Evolutionary conservation across 2,888 invertebrate genomes (phyloP).

Genomic region (Axea sp.): DNA sequence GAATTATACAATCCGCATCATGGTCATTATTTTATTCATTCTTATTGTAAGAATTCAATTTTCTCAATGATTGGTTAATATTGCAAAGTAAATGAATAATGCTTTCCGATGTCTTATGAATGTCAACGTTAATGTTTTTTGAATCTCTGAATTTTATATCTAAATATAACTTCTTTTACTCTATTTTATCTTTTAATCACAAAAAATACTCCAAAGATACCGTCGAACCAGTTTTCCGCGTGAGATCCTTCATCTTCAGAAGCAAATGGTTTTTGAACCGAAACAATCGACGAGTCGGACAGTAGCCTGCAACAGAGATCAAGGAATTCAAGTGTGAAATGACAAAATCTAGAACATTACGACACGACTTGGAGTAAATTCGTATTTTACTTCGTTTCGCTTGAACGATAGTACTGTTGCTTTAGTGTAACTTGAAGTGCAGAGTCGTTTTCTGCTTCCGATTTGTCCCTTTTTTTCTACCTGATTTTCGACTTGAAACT

Average conservation of each 20-base stretch:
- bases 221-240: slow-evolving; percentile 58
- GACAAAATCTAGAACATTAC: slow-evolving; percentile 59
- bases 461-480: slow-evolving; percentile 26
- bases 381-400: slow-evolving; percentile 63
- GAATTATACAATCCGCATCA: too few relatives aligned
- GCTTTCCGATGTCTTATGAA: too few relatives aligned
- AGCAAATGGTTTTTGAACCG: slow-evolving; percentile 60
- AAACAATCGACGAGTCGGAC: slow-evolving; percentile 58
- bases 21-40: too few relatives aligned
- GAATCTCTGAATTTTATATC: too few relatives aligned
- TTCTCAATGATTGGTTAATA: too few relatives aligned
- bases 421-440: slow-evolving; percentile 42
- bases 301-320: slow-evolving; percentile 51
- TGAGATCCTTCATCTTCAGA: slow-evolving; percentile 58
- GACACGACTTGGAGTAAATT: slow-evolving; percentile 65
- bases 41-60: too few relatives aligned
- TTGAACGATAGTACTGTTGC: slow-evolving; percentile 56
- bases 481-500: slow-evolving; percentile 22
- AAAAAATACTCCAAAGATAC: slow-evolving; percentile 52
- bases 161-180: slow-evolving; percentile 33
- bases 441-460: slow-evolving; percentile 41
- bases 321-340: slow-evolving; percentile 63
- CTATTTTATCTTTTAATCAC: slow-evolving; percentile 55
- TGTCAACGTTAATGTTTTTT: too few relatives aligned
- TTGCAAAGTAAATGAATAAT: too few relatives aligned